phyloP scores from a whole-genome alignment of 35 echinoderm and acorn worm species.

The Ophioderma brevispina region DNA sequence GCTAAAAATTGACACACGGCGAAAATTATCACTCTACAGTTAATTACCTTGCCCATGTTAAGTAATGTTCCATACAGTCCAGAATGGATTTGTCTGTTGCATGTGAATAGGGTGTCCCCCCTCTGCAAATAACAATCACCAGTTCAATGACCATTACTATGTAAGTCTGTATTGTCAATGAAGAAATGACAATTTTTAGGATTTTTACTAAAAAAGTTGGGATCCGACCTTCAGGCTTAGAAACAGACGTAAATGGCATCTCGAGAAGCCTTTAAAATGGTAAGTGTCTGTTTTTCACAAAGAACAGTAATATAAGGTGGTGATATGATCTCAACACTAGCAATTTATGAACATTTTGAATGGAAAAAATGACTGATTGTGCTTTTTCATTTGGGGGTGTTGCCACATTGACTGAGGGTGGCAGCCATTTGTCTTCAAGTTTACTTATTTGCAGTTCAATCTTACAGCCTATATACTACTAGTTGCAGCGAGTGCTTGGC shows the following conservation, averaged over 20 bases:
- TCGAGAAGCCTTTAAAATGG: background rate
- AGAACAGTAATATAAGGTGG: background rate
- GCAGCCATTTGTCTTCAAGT: background rate
- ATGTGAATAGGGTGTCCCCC: constrained; percentile 84
- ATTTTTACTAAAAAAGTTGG: background rate
- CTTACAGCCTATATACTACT: background rate
- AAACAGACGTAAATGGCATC: background rate
- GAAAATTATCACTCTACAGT: too few species aligned
- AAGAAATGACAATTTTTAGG: too few species aligned
- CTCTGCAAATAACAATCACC: constrained; percentile 34
- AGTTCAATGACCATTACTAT: background rate
- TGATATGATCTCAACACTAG: too few species aligned
- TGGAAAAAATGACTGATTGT: too few species aligned
- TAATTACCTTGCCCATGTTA: constrained; percentile 90
- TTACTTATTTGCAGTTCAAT: background rate
- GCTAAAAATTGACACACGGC: too few species aligned
- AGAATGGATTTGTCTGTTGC: constrained; percentile 74
- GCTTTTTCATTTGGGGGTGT: too few species aligned
- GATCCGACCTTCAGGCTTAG: background rate
- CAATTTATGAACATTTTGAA: too few species aligned
- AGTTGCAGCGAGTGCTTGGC: background rate
- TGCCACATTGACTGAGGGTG: background rate
- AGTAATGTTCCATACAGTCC: constrained; percentile 89
- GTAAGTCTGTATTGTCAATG: background rate
- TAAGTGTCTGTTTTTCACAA: background rate